Conservation (phyloP, 2,888 invertebrate species). For the Cosmorhoe ocellata region DNA sequence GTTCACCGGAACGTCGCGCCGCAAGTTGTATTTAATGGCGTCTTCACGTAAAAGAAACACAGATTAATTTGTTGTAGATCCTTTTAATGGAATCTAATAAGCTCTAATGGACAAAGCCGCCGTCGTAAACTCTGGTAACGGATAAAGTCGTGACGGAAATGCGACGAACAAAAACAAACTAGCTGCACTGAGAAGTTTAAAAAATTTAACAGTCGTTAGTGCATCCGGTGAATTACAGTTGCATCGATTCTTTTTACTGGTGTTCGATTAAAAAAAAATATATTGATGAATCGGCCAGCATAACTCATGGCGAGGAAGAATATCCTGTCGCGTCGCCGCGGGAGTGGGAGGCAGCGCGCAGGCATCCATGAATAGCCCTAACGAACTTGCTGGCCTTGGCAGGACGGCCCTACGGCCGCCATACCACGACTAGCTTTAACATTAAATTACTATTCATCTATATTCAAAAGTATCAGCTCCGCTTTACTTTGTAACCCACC, state of each 20-base stretch:
- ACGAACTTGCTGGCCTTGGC: conserved; percentile 80
- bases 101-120: conserved; percentile 41
- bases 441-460: conserved; percentile 28
- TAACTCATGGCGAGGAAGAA: conserved; percentile 67
- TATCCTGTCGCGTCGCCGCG: conserved; percentile 69
- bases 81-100: conserved; percentile 44
- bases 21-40: conserved; percentile 27
- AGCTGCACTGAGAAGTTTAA: conserved; percentile 60
- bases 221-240: conserved; percentile 79
- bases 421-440: conserved; percentile 35
- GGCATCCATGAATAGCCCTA: conserved; percentile 80
- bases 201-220: conserved; percentile 77
- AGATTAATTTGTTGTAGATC: conserved; percentile 37
- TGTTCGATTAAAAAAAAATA: conserved; percentile 64
- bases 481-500: conserved; percentile 11
- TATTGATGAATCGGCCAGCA: conserved; percentile 70
- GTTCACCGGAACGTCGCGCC: conserved; percentile 23
- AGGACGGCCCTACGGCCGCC: conserved; percentile 55
- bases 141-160: conserved; percentile 65
- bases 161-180: conserved; percentile 66
- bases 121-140: conserved; percentile 45
- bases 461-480: conserved; percentile 16
- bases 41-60: conserved; percentile 34
- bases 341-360: conserved; percentile 58
- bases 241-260: conserved; percentile 65